Percentiles rank a stretch among this genome's conserved stretches.
Evolutionary conservation across 2,888 invertebrate species (phyloP).

Genomic region (Drosophila mimica): DNA sequence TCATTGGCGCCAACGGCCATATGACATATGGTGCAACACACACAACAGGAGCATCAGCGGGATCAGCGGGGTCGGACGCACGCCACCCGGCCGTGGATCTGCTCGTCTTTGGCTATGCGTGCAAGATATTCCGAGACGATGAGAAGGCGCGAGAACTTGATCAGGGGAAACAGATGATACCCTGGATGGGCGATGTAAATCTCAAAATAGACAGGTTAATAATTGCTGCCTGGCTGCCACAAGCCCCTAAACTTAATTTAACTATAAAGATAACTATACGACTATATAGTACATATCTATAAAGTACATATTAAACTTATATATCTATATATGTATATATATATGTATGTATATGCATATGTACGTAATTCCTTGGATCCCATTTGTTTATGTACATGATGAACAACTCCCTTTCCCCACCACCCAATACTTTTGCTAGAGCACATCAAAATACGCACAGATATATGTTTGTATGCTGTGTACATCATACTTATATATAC

Average conservation of each 20-base stretch:
- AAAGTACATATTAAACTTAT: conserved; percentile 33
- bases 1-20: conserved; percentile 25
- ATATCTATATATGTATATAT: conserved; percentile 10
- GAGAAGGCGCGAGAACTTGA: conserved; percentile 96
- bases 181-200: conserved; percentile 98
- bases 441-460: conserved; percentile 7
- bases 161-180: conserved; percentile 97
- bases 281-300: conserved; percentile 24
- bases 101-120: conserved; percentile 98
- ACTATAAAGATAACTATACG: conserved; percentile 47
- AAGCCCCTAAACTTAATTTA: conserved; percentile 45
- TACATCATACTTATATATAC: conserved; percentile 4
- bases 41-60: not conserved
- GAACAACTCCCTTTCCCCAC: not conserved
- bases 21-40: conserved; percentile 25
- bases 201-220: conserved; percentile 95
- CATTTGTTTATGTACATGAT: conserved; percentile 41
- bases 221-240: conserved; percentile 80
- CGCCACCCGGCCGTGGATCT: conserved; percentile 87
- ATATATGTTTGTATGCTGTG: conserved; percentile 1
- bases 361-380: conserved; percentile 44
- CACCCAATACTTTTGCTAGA: conserved; percentile 8
- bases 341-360: conserved; percentile 31
- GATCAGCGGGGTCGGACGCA: conserved; percentile 46
- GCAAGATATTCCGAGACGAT: conserved; percentile 98